Base-by-base conservation (phyloP, 2,113 vertebrate species). In the Alces alces region DNA sequence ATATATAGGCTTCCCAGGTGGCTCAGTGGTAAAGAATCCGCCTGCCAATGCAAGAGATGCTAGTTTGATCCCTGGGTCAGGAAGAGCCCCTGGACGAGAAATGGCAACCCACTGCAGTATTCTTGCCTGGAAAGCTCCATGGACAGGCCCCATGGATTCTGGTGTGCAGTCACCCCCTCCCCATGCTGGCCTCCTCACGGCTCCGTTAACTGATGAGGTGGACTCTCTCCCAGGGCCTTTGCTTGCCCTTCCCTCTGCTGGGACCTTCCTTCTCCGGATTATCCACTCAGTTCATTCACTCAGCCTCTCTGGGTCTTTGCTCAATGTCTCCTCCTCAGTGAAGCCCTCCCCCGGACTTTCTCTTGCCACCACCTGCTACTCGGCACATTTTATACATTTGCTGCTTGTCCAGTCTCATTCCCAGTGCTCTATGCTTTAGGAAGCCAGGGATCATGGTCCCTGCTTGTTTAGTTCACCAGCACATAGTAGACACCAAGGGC, bases 361-460 rank as follows among this genome's bases (percentile, higher is more conserved):
- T 66, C 33, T 66, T n/a, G 61, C 61, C 61, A 1, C 61, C 33
- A 6, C 4, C 33, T n/a, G 16, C 61, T 66, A 4, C 33, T 66
- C 0, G 16, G 61, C 33, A 0, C n/a, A 10, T 66, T n/a, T n/a
- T 66, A n/a, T 5, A 10, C 33, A 19, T 5, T 19, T 10, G 33
- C 33, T 66, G 33, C 7, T 66, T 66, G 33, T n/a, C 61, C n/a
- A 66, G 61, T 9, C 16, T 66, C 16, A 66, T 5, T n/a, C 61
- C 61, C 61, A 66, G 61, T 5, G 16, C 61, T 10, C 61, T 19
- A 1, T 19, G 61, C 16, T 19, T 66, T n/a, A 9, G 2, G 61
- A n/a, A 66, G 61, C 33, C 33, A 33, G 61, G 33, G 33, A 19
- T 10, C 33, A n/a, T 10, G 19, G 61, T n/a, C 61, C 33, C 61